Evolutionary conservation across 2,888 invertebrate species (phyloP), one percentile per base, ranked within the genome.

Genomic region (Papilio gigon): DNA sequence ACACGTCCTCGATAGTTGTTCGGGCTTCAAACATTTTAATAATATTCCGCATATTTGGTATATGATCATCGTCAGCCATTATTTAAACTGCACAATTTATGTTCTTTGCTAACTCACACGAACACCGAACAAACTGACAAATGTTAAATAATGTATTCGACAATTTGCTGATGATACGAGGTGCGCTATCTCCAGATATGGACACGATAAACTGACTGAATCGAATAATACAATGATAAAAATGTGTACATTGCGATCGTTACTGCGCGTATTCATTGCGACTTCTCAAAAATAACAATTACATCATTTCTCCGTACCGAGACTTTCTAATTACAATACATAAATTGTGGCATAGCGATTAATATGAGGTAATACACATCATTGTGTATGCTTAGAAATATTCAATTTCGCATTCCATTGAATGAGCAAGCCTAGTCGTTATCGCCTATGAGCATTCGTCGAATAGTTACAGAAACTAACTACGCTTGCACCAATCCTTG

Each of bases 21-120:
- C 82, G 80, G n/a, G 80, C 74, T 77, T 91, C 91, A 69, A 90
- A 91, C 81, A 90, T 84, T 72, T 88, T 79, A 75, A 91, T 91
- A 37, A 90, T 81, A 75, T 84, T 77, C 60, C 82, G 81, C 84
- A 87, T 86, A 70, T 87, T 85, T 64, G 73, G 82, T 47, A 74
- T 77, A 64, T 73, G 78, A 71, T 72, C 78, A 56, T 67, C 73
- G 68, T 79, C 70, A 37, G 77, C 83, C 88, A 88, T 88, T 71
- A 71, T 77, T 58, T 44, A 20, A 71, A 67, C 50, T 20, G 20
- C 47, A 44, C 30, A 27, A 62, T 30, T 60, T 22, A 37, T 40
- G 6, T 40, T 17, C 14, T 25, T 14, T 14, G 25, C 8, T 40
- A 35, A 35, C 35, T 20, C 58, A 58, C 58, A 63, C 64, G 47